A percentile compares a stretch with the other conserved stretches of the same genome.
Evolutionary conservation across 2,888 invertebrate species (phyloP).

Genomic region (Ormyrus pomaceus): DNA sequence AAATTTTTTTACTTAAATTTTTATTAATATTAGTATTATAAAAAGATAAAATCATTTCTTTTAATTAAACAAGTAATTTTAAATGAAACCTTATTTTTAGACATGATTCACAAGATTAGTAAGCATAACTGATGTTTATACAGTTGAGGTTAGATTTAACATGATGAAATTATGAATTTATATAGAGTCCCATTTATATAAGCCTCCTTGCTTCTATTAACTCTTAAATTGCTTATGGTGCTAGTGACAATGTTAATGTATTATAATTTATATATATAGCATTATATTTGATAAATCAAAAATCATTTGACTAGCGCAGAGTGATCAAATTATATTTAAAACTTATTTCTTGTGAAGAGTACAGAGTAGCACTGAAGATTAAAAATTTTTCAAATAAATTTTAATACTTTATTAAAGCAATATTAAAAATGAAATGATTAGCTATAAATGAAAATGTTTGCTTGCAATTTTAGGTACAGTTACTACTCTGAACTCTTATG

Average conservation of each 20-base stretch:
- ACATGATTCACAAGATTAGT: background rate
- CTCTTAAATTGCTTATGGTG: constrained; percentile 30
- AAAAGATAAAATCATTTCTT: background rate
- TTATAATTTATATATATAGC: constrained; percentile 32
- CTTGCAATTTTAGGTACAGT: background rate
- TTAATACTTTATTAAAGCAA: background rate
- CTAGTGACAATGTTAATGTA: constrained; percentile 48
- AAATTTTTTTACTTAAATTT: background rate
- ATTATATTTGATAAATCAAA: constrained; percentile 27
- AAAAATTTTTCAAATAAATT: background rate
- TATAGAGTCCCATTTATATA: constrained; percentile 8
- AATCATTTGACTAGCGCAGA: constrained; percentile 50
- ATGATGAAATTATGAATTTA: constrained; percentile 10
- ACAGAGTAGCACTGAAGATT: constrained; percentile 10
- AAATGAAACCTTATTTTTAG: background rate
- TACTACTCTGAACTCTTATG: constrained; percentile 1
- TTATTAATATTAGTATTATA: background rate
- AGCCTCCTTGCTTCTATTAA: constrained; percentile 36
- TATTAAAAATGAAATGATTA: no score
- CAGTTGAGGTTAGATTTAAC: constrained; percentile 14
- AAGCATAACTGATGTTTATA: background rate
- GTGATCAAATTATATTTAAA: constrained; percentile 50
- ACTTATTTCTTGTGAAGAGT: constrained; percentile 28
- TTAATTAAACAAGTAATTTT: background rate
- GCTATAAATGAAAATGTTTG: constrained; percentile 9